Evolutionary conservation across 2,797 vertebrate species (phyloP), one percentile per base, ranked within the genome.

Genomic region (Lepilemur ruficaudatus): DNA sequence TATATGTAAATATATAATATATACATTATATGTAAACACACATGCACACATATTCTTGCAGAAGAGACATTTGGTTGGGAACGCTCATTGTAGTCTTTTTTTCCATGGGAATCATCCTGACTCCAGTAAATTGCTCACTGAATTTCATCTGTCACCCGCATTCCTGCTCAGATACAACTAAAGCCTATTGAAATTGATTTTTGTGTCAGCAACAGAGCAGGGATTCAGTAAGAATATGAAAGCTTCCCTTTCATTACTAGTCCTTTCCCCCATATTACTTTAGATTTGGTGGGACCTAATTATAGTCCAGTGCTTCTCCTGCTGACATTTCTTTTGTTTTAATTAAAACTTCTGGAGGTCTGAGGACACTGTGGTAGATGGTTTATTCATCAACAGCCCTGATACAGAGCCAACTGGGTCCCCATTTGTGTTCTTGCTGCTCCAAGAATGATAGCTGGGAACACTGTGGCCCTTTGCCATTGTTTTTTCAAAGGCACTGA

Each of bases 281-380:
- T 57, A 94, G 97, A 70, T 94, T 91, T 95, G 84, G 83, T 93
- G 89, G 80, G 94, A 30, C 87, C 93, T 98, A 94, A 98, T 98
- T 95, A 96, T 94, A 87, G 89, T 91, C 69, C 55, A 46, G 48
- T 17, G 12, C 91, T 93, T 69, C 85, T 92, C 80, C 20, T 13
- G 41, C 80, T 97, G 97, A 84, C 94, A 94, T 98, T 97, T 70
- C 91, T 69, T 94, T 97, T 91, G 95, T 97, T 98, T 98, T 98
- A 97, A 98, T 98, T 94, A 95, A 97, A 93, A 96, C 85, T 94
- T 96, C 6, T 1, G 52, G 92, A 61, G 10, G 1, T 1, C 4
- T 52, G 55, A 87, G 93, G 57, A 59, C 73, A 90, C 91, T 80
- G 93, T 94, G 91, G 96, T 94, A 86, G 46, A 94, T 86, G 93